These are phyloP conservation scores for Chaetophractus vellerosus DNA, from an alignment of 2,797 vertebrate species.

Conservation along the genomic window DNA sequence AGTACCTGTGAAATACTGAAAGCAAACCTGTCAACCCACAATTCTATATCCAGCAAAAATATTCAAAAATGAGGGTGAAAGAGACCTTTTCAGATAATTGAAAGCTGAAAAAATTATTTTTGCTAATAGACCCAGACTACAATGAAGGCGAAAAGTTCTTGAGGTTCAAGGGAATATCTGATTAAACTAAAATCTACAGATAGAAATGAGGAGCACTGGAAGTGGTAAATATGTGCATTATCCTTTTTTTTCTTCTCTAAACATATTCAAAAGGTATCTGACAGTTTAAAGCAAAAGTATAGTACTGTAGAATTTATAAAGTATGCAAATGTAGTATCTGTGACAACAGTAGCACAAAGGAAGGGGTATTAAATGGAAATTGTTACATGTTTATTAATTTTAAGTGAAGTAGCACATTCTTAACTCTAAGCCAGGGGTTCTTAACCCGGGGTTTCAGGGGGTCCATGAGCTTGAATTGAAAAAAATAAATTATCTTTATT, in stretches of 20 bases:
- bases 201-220: not conserved
- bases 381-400: not conserved
- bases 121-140: not conserved
- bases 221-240: not conserved
- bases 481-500: too few relatives aligned
- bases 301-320: not conserved
- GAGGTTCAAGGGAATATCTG: too few relatives aligned
- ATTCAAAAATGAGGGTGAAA: not conserved
- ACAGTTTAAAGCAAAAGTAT: too few relatives aligned
- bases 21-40: not conserved
- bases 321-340: not conserved
- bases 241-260: not conserved
- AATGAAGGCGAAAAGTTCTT: too few relatives aligned
- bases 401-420: not conserved
- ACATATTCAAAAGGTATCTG: not conserved
- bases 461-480: too few relatives aligned
- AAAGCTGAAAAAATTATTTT: not conserved
- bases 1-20: not conserved
- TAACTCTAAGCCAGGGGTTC: too few relatives aligned
- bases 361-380: not conserved
- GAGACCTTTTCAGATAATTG: not conserved
- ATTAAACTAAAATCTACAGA: not conserved
- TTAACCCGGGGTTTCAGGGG: too few relatives aligned
- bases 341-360: not conserved
- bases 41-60: not conserved